These are phyloP conservation scores for Microplitis deprimator DNA, from an alignment of 2,888 invertebrate species.

Conservation along the genomic window DNA sequence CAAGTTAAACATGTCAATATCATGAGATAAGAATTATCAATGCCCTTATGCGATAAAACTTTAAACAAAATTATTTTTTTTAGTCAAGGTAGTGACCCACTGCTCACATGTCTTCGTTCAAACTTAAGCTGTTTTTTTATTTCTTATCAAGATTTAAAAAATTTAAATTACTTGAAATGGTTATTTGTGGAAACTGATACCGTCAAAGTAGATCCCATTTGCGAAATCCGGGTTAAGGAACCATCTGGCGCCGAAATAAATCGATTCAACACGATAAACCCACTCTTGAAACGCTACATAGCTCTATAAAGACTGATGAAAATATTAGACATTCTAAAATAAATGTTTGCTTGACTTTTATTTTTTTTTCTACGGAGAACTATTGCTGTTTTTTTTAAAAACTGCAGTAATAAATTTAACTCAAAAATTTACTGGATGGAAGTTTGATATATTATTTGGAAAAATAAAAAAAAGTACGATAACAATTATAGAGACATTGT, in stretches of 20 bases:
- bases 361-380: not conserved
- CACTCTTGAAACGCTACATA: not conserved
- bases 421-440: not conserved
- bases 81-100: no score
- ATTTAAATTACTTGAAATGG: not conserved
- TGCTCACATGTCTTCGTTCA: no score
- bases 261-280: conserved; percentile 27
- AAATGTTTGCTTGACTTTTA: not conserved
- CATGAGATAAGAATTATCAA: not conserved
- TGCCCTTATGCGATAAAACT: not conserved
- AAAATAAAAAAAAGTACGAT: not conserved
- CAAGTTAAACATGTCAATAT: not conserved
- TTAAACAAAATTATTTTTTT: not conserved
- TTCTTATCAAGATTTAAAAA: not conserved
- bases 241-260: conserved; percentile 32
- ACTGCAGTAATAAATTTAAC: not conserved
- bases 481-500: not conserved
- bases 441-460: not conserved
- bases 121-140: not conserved
- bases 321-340: not conserved
- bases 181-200: conserved; percentile 14
- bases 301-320: conserved; percentile 11
- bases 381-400: not conserved
- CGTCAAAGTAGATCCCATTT: not conserved
- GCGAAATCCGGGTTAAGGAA: not conserved